Evolutionary conservation across 2,888 invertebrate species (phyloP).

Genomic region (Monoplex corrugatus): DNA sequence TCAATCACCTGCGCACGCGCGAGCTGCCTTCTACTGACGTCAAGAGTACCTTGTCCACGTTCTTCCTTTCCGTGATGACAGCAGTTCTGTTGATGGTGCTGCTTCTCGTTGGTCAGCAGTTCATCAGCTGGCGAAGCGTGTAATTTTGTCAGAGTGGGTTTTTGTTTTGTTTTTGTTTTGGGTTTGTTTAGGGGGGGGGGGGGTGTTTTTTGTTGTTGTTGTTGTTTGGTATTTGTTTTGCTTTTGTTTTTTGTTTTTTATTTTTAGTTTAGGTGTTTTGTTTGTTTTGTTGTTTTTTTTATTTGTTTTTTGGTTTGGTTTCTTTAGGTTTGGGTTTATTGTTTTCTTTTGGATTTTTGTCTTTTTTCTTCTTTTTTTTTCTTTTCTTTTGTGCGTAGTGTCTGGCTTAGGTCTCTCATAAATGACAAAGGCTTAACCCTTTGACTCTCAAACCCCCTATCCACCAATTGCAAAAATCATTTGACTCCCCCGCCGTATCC

Average conservation of each 20-base stretch:
- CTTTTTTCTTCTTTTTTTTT: no score
- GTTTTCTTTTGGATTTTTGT: no score
- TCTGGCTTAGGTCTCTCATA: no score
- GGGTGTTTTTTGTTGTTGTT: not conserved
- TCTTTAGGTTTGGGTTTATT: not conserved
- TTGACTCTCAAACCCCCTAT: no score
- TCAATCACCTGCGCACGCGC: conserved; percentile 62
- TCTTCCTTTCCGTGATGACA: not conserved
- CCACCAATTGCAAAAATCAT: no score
- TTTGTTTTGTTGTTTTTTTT: no score
- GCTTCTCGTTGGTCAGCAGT: not conserved
- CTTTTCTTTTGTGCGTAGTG: no score
- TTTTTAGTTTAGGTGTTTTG: no score
- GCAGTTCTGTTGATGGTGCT: not conserved
- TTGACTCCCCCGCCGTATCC: no score
- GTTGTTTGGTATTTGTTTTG: no score
- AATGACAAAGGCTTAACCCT: no score
- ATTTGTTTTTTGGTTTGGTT: not conserved
- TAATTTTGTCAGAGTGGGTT: not conserved
- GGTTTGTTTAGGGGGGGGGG: not conserved
- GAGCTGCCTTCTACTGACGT: conserved; percentile 40
- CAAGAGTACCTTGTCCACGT: conserved; percentile 12
- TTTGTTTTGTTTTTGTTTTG: not conserved
- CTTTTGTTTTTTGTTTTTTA: no score
- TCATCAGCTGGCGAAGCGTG: not conserved